A percentile compares a stretch with the other conserved stretches of the same genome.
These are phyloP conservation scores for Musca vetustissima DNA, from an alignment of 1,140 invertebrate species.

Conservation along the genomic window DNA sequence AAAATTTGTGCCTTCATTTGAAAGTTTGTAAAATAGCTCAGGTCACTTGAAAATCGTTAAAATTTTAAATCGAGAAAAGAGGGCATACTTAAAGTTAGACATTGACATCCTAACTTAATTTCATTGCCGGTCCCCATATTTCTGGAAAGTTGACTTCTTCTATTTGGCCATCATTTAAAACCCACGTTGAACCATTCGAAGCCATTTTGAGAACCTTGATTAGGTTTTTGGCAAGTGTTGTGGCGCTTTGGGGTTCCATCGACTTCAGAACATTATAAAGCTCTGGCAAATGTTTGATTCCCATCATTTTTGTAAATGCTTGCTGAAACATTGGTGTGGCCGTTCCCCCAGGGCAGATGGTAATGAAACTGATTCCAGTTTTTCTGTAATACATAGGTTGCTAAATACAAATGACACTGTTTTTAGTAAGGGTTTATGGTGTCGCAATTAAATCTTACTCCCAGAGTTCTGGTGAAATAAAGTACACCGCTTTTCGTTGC, in stretches of 20 bases:
- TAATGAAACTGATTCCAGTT: constrained; percentile 41
- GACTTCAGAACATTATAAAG: not conserved
- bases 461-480: constrained; percentile 48
- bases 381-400: constrained; percentile 32
- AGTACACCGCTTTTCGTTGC: constrained; percentile 55
- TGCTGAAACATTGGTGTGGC: constrained; percentile 37
- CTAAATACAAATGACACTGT: constrained; percentile 27
- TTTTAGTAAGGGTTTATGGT: too few species aligned
- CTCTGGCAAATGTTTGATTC: constrained; percentile 27
- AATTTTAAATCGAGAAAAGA: too few species aligned
- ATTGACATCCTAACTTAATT: too few species aligned
- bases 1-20: too few species aligned
- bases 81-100: too few species aligned
- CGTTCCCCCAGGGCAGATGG: constrained; percentile 48
- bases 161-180: constrained; percentile 39
- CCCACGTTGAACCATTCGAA: constrained; percentile 38
- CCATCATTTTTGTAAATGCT: constrained; percentile 36
- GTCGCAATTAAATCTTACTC: not conserved
- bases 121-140: not conserved
- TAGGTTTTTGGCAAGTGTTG: constrained; percentile 40
- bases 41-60: too few species aligned
- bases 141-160: constrained; percentile 23
- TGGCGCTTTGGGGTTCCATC: constrained; percentile 33
- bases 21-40: too few species aligned
- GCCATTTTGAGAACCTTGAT: constrained; percentile 37